Conservation (phyloP, 2,888 invertebrate species). For the Eupithecia insigniata region DNA sequence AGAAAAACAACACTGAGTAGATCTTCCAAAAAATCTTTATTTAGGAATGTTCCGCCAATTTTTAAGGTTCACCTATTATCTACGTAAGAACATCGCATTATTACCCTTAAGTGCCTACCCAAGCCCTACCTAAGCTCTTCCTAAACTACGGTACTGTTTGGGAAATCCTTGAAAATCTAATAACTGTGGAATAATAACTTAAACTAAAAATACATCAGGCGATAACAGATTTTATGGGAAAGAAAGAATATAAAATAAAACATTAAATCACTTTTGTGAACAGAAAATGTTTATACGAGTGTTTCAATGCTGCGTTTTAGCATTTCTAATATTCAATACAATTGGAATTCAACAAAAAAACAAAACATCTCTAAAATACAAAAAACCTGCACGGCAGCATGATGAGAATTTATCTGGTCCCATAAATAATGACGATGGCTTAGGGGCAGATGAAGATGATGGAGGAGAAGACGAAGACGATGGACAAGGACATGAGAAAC, state of each 20-base stretch:
- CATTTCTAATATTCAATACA: constrained; percentile 19
- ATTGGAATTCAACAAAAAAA: constrained; percentile 13
- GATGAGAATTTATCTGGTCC: constrained; percentile 6
- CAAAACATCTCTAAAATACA: background rate
- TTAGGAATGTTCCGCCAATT: too few relatives aligned
- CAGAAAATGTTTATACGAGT: constrained; percentile 18
- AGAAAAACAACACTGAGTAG: too few relatives aligned
- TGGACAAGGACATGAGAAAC: background rate
- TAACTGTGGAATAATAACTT: background rate
- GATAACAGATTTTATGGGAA: constrained; percentile 20
- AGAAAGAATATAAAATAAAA: constrained; percentile 23
- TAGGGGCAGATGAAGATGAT: constrained; percentile 13
- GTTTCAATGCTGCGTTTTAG: constrained; percentile 18
- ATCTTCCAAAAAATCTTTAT: background rate
- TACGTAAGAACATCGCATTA: background rate
- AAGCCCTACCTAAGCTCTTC: background rate
- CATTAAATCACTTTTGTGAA: constrained; percentile 17
- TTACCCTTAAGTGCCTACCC: background rate
- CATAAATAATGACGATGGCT: background rate
- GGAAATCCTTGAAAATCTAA: background rate
- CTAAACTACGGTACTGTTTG: background rate
- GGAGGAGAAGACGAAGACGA: background rate
- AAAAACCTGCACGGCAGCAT: background rate
- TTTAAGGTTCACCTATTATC: background rate
- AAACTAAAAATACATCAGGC: constrained; percentile 1